These are phyloP conservation scores for Caradrina clavipalpis DNA, from an alignment of 2,888 invertebrate species.

Conservation along the genomic window DNA sequence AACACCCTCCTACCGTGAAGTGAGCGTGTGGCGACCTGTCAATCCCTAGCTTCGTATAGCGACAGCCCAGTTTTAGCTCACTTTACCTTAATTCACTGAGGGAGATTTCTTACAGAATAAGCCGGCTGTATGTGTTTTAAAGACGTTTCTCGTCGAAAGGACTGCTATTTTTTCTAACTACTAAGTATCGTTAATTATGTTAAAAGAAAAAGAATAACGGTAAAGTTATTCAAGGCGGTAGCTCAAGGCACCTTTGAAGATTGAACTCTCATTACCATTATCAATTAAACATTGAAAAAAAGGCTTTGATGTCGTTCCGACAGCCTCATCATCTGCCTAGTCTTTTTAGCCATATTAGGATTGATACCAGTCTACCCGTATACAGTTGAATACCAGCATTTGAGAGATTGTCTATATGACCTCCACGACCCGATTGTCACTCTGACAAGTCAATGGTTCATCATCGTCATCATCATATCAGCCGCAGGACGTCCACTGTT, in stretches of 20 bases:
- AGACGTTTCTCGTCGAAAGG: too few relatives aligned
- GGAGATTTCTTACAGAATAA: too few relatives aligned
- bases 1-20: too few relatives aligned
- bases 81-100: too few relatives aligned
- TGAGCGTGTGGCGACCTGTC: too few relatives aligned
- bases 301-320: slow-evolving; percentile 28
- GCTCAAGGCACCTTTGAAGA: slow-evolving; percentile 18
- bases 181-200: not conserved
- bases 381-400: not conserved
- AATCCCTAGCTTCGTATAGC: too few relatives aligned
- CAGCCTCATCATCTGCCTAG: not conserved
- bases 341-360: not conserved
- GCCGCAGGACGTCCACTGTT: too few relatives aligned
- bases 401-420: too few relatives aligned
- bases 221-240: slow-evolving; percentile 1
- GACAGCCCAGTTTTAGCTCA: too few relatives aligned
- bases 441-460: too few relatives aligned
- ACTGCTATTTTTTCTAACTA: not conserved
- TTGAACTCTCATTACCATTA: slow-evolving; percentile 38
- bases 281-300: slow-evolving; percentile 46
- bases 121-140: too few relatives aligned
- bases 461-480: not conserved
- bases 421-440: too few relatives aligned
- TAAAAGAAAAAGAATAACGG: slow-evolving; percentile 19
- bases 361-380: not conserved